These are phyloP conservation scores for Microplitis mediator DNA, from an alignment of 1,140 invertebrate species.

Conservation along the genomic window DNA sequence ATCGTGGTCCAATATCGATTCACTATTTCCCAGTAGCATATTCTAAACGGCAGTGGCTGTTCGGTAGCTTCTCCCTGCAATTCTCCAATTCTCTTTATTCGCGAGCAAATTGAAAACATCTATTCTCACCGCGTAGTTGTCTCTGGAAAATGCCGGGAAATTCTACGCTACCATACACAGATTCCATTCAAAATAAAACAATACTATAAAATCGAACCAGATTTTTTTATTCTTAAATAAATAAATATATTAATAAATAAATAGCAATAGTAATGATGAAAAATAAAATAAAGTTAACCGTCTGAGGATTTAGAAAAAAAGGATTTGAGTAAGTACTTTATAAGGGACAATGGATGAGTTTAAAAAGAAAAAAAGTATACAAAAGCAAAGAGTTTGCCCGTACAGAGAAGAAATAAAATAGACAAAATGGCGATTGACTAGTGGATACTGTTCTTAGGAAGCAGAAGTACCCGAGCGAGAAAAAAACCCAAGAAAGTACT, in stretches of 20 bases:
- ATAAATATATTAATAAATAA: too few relatives aligned
- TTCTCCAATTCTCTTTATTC: neutral
- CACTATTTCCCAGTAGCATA: neutral
- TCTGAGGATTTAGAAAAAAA: too few relatives aligned
- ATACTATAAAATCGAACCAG: too few relatives aligned
- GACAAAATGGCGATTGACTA: neutral
- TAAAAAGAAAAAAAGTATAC: neutral
- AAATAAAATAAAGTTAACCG: neutral
- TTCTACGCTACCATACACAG: neutral
- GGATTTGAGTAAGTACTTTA: too few relatives aligned
- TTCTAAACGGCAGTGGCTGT: neutral
- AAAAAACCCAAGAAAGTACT: constrained; percentile 1
- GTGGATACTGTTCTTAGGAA: neutral
- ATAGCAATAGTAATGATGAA: too few relatives aligned
- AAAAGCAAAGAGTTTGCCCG: neutral
- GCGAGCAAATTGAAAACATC: constrained; percentile 22
- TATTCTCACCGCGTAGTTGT: neutral
- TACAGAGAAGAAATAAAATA: neutral
- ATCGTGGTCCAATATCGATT: constrained; percentile 15
- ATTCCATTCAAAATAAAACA: neutral
- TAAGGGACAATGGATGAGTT: too few relatives aligned
- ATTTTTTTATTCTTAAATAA: too few relatives aligned
- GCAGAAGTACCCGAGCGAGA: neutral
- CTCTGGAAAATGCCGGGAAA: too few relatives aligned
- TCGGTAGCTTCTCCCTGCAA: neutral